Conservation (phyloP, 2,113 vertebrate species). For the Python bivittatus region DNA sequence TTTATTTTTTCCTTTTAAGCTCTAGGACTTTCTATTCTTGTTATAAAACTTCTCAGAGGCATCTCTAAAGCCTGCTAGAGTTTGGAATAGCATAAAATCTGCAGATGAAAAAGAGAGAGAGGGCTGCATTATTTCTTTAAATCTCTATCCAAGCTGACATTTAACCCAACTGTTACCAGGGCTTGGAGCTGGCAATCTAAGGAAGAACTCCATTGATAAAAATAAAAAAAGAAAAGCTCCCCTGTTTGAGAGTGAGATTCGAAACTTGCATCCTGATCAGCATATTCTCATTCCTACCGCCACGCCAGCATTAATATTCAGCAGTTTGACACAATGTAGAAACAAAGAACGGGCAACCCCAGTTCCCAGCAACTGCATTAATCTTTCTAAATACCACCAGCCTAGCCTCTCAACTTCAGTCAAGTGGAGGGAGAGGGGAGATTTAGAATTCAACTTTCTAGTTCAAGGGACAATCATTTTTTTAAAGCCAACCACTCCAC, state of each 20-base stretch:
- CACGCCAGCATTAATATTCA: slow-evolving; percentile 69
- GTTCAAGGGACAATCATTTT: slow-evolving; percentile 13
- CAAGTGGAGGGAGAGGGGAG: slow-evolving; percentile 58
- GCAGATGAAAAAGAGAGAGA: neutral
- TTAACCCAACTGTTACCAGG: slow-evolving; percentile 72
- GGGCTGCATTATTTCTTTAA: slow-evolving; percentile 38
- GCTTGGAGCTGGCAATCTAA: slow-evolving; percentile 61
- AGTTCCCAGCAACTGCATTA: slow-evolving; percentile 63
- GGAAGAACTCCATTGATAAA: slow-evolving; percentile 70
- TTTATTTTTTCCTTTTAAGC: neutral
- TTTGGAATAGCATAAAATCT: slow-evolving; percentile 1
- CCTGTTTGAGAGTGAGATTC: slow-evolving; percentile 58
- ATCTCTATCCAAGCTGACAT: slow-evolving; percentile 73
- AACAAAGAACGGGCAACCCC: slow-evolving; percentile 50
- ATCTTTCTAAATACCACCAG: slow-evolving; percentile 56
- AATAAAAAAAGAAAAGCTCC: slow-evolving; percentile 52
- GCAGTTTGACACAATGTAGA: slow-evolving; percentile 70
- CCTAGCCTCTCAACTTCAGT: slow-evolving; percentile 56
- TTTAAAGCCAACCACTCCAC: neutral
- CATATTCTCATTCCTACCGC: neutral
- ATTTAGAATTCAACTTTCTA: slow-evolving; percentile 40
- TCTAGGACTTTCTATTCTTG: neutral
- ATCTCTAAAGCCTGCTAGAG: neutral
- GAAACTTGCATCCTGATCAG: slow-evolving; percentile 62
- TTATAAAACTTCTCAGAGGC: slow-evolving; percentile 43